These are phyloP conservation scores for Tetrapedia diversipes DNA, from an alignment of 2,888 invertebrate species.

Conservation along the genomic window DNA sequence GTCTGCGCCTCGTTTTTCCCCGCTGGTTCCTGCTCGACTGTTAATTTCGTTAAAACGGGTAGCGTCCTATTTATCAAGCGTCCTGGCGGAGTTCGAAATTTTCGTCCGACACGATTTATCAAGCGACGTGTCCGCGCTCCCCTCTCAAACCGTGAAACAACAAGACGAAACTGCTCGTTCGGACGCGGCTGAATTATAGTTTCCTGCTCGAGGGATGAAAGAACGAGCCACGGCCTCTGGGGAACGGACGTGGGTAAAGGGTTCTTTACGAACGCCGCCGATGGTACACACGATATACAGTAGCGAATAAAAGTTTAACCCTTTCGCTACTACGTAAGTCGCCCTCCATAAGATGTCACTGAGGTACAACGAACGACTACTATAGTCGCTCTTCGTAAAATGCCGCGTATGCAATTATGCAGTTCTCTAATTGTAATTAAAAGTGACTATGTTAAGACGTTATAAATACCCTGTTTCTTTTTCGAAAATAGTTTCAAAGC, in stretches of 20 bases:
- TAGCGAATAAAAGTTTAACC: too few relatives aligned
- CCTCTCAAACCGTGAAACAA: slow-evolving; percentile 20
- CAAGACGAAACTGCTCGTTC: slow-evolving; percentile 37
- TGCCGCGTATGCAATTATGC: too few relatives aligned
- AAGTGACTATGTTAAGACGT: too few relatives aligned
- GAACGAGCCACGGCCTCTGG: slow-evolving; percentile 20
- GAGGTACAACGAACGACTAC: too few relatives aligned
- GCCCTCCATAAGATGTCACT: too few relatives aligned
- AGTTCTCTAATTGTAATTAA: too few relatives aligned
- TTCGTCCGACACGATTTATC: slow-evolving; percentile 51
- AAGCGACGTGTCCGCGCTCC: slow-evolving; percentile 32
- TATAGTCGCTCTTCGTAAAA: too few relatives aligned
- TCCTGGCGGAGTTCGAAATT: slow-evolving; percentile 35
- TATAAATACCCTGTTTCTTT: too few relatives aligned
- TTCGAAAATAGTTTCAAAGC: too few relatives aligned
- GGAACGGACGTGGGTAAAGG: slow-evolving; percentile 11
- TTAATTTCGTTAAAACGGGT: slow-evolving; percentile 40
- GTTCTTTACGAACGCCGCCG: slow-evolving; percentile 57
- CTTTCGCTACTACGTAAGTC: too few relatives aligned
- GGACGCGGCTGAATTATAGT: slow-evolving; percentile 58
- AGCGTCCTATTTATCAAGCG: slow-evolving; percentile 50
- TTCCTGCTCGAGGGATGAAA: slow-evolving; percentile 54
- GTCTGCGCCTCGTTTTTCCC: not conserved
- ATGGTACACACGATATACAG: slow-evolving; percentile 33
- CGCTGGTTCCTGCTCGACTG: slow-evolving; percentile 20